Percentiles rank a stretch among this genome's conserved stretches.
Evolutionary conservation across 2,888 invertebrate species (phyloP).

Genomic region (Lasius fuliginosus): DNA sequence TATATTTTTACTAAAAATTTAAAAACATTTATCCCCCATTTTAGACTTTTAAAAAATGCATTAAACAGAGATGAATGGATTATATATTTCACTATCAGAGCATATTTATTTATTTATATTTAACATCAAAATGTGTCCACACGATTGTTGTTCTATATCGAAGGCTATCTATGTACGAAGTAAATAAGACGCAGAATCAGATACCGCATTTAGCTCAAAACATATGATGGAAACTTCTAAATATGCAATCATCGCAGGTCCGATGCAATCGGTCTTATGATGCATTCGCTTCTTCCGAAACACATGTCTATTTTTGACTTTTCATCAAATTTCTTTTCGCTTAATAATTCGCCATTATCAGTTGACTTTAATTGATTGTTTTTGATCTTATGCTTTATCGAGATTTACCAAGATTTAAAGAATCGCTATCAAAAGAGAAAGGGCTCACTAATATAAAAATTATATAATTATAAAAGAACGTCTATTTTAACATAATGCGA

Average conservation of each 20-base stretch:
- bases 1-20: background rate
- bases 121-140: slow-evolving; percentile 21
- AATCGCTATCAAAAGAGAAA: background rate
- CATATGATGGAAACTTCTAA: slow-evolving; percentile 45
- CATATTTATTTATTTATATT: background rate
- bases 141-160: slow-evolving; percentile 20
- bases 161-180: slow-evolving; percentile 1
- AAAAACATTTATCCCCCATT: background rate
- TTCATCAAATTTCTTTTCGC: background rate
- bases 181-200: slow-evolving; percentile 55
- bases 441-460: background rate
- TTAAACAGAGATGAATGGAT: background rate
- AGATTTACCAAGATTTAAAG: background rate
- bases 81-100: background rate
- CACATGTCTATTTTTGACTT: background rate
- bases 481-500: background rate
- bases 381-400: background rate
- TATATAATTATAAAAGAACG: background rate
- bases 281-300: background rate
- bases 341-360: background rate
- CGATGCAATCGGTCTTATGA: slow-evolving; percentile 24
- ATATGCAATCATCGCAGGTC: slow-evolving; percentile 39
- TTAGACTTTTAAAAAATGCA: background rate
- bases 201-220: slow-evolving; percentile 47
- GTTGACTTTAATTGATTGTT: background rate